Conservation (phyloP, 2,888 invertebrate genomes). For the Axea sp. region DNA sequence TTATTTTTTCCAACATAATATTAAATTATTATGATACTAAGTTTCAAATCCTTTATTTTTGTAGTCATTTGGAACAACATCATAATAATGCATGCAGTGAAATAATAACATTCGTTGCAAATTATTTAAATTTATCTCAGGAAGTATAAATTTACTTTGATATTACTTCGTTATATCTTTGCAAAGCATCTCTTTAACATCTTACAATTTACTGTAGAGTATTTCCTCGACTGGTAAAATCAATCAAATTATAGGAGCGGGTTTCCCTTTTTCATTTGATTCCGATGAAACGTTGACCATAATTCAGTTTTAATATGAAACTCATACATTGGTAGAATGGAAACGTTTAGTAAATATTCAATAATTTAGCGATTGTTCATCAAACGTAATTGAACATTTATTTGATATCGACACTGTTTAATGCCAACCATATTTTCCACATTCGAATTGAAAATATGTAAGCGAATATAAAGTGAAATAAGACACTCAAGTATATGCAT, state of each 20-base stretch:
- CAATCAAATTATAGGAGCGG: constrained; percentile 35
- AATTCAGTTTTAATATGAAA: constrained; percentile 32
- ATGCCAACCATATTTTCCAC: not conserved
- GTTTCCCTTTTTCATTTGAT: constrained; percentile 44
- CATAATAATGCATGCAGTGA: too few species aligned
- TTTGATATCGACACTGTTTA: constrained; percentile 2
- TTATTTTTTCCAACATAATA: too few species aligned
- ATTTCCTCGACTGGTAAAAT: constrained; percentile 30
- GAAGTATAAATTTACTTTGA: too few species aligned
- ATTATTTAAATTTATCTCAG: too few species aligned
- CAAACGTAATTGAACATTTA: not conserved
- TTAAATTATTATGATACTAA: too few species aligned
- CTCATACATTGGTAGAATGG: not conserved
- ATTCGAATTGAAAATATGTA: too few species aligned
- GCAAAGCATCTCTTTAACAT: constrained; percentile 19
- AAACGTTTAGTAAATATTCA: constrained; percentile 20
- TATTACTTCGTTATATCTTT: constrained; percentile 22
- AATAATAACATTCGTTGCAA: too few species aligned
- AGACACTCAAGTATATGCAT: too few species aligned
- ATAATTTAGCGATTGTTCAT: constrained; percentile 20
- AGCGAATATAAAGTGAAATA: too few species aligned
- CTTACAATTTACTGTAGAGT: constrained; percentile 15
- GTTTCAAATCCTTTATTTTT: too few species aligned
- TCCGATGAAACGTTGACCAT: constrained; percentile 45
- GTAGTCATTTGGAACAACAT: too few species aligned